Evolutionary conservation across 2,797 vertebrate species (phyloP).

Genomic region (Alfaro cultratus): DNA sequence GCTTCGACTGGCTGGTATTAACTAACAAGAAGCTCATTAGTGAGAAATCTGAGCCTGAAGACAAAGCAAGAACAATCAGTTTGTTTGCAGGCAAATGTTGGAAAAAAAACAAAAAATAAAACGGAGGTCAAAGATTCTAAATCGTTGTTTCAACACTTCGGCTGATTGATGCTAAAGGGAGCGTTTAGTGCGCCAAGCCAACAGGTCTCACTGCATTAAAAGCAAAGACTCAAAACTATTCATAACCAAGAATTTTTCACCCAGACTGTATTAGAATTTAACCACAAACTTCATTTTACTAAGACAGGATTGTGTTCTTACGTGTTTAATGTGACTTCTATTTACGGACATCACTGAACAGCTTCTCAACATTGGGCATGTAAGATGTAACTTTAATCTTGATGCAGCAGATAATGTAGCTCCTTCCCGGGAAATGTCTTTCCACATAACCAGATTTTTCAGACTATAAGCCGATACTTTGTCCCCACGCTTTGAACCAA

Average conservation of each 20-base stretch:
- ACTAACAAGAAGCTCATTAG: slow-evolving; percentile 59
- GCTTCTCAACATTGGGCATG: too few relatives aligned
- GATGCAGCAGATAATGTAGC: too few relatives aligned
- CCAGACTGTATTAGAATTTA: neutral
- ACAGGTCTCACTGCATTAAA: neutral
- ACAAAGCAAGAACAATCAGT: slow-evolving; percentile 48
- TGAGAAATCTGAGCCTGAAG: slow-evolving; percentile 51
- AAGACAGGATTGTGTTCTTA: too few relatives aligned
- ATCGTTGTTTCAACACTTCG: slow-evolving; percentile 9
- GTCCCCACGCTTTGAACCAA: too few relatives aligned
- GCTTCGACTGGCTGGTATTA: slow-evolving; percentile 40
- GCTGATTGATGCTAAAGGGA: slow-evolving; percentile 12
- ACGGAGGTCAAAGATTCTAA: slow-evolving; percentile 32
- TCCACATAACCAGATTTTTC: too few relatives aligned
- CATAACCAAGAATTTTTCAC: neutral
- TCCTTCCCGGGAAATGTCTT: too few relatives aligned
- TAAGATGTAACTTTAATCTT: too few relatives aligned
- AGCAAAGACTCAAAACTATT: neutral
- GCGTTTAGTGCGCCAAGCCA: neutral
- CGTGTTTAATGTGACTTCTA: too few relatives aligned
- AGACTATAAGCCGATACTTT: too few relatives aligned
- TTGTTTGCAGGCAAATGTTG: slow-evolving; percentile 33
- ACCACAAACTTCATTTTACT: neutral
- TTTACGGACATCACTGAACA: too few relatives aligned
- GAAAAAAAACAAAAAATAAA: slow-evolving; percentile 42